Evolutionary conservation across 2,888 invertebrate species (phyloP), one percentile per base, ranked within the genome.

Genomic region (Aporophyla lueneburgensis): DNA sequence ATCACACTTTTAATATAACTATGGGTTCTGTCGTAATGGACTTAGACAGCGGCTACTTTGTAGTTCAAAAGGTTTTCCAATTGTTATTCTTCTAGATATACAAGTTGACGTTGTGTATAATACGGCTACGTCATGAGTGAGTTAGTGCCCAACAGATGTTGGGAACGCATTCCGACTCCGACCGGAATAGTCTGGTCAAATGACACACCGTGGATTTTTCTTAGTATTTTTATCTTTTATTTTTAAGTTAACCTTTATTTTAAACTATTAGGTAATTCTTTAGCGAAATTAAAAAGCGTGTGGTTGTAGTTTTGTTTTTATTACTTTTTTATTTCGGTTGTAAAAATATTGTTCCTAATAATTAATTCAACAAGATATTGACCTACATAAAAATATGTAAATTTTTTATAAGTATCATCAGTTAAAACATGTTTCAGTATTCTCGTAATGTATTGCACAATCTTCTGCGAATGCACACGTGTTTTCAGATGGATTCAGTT

Each of bases 121-220:
- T 73, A 61, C 77, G 19, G 65, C 56, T 19, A 71, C 83, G 78
- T 83, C 83, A 74, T n/a, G 24, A 68, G 89, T 95, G 95, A 95
- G 91, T 94, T 95, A 95, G 89, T 91, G 91, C 88, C 88, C 90
- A 92, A 94, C 95, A 95, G 95, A 94, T 96, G 95, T 88, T 89
- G 75, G 72, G 89, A 85, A 88, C 93, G 89, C 93, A 95, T 95
- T 94, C 94, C 93, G 85, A 85, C 86, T 86, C 85, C 84, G 86
- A 83, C 91, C 86, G 89, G 91, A 94, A 95, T 93, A 95, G 92
- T 88, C 85, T 85, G 85, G 86, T 89, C 86, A 89, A 91, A 90
- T 89, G 88, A 91, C 89, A 90, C 84, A 81, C 81, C 73, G 83
- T 78, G 82, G 63, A 77, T 85, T 86, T 90, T 89, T 87, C 81